Conservation (phyloP, 2,888 invertebrate species). For the Mellilla xanthometata region DNA sequence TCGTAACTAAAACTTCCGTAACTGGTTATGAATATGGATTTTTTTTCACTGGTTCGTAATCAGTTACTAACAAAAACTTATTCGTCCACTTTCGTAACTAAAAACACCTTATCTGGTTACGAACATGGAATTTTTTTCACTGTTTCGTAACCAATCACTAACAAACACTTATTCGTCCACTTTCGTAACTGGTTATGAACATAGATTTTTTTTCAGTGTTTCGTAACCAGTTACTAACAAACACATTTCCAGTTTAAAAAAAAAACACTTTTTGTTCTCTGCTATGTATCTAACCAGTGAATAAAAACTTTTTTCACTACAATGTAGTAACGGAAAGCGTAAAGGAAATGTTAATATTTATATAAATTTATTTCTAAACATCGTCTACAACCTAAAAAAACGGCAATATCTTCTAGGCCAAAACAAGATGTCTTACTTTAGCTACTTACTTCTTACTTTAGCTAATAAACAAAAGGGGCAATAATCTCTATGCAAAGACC, state of each 20-base stretch:
- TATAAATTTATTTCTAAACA: too few species aligned
- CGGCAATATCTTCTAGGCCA: neutral
- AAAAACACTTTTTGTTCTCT: too few species aligned
- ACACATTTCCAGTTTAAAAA: too few species aligned
- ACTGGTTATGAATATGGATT: neutral
- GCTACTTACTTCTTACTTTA: too few species aligned
- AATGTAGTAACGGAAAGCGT: too few species aligned
- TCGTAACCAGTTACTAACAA: too few species aligned
- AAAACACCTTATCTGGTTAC: neutral
- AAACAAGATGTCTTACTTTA: neutral
- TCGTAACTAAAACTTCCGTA: neutral
- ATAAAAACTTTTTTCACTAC: too few species aligned
- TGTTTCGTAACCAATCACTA: neutral
- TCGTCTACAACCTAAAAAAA: too few species aligned
- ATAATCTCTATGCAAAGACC: neutral
- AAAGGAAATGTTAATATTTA: too few species aligned
- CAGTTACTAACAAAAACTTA: neutral
- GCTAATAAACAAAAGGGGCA: neutral
- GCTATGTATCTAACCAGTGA: too few species aligned
- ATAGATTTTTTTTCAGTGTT: too few species aligned
- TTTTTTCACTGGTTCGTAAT: neutral
- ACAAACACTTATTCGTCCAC: neutral
- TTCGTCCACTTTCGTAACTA: neutral
- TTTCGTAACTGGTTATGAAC: too few species aligned
- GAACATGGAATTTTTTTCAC: neutral